phyloP scores from a whole-genome alignment of 2,113 vertebrate species.

The Nesogale talazaci region DNA sequence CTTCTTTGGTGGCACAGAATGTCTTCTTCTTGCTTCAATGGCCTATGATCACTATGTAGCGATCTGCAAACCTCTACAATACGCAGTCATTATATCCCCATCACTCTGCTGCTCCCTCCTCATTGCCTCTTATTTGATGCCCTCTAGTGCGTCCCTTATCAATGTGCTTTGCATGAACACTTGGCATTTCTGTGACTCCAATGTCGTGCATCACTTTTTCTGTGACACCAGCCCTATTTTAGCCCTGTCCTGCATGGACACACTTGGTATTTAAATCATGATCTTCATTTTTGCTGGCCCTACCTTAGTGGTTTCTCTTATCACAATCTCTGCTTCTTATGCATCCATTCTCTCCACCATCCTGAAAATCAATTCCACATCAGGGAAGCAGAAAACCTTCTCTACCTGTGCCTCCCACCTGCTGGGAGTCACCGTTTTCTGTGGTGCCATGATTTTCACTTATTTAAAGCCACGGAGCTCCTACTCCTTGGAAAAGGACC shows the following conservation, averaged over 20 bases:
- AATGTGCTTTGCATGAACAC: not conserved
- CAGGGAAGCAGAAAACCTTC: too few relatives aligned
- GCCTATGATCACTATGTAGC: too few relatives aligned
- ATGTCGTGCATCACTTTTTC: not conserved
- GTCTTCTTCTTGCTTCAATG: too few relatives aligned
- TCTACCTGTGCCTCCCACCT: too few relatives aligned
- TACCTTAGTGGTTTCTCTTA: not conserved
- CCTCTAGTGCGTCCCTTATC: not conserved
- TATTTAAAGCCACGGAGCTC: too few relatives aligned
- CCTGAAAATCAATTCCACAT: too few relatives aligned
- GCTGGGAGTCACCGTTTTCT: too few relatives aligned
- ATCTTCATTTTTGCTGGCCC: not conserved
- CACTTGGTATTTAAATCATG: not conserved
- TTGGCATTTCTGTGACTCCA: conserved; percentile 36
- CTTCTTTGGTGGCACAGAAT: too few relatives aligned
- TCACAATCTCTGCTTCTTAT: not conserved
- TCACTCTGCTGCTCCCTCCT: not conserved
- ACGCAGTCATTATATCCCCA: too few relatives aligned
- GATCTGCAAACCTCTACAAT: too few relatives aligned
- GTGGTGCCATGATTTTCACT: too few relatives aligned
- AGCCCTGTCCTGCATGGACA: not conserved
- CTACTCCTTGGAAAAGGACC: too few relatives aligned
- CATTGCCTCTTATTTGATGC: not conserved
- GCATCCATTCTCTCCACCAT: not conserved
- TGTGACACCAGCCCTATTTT: not conserved